phyloP scores from a whole-genome alignment of 1,140 invertebrate genomes.

The Drosophila mayri region DNA sequence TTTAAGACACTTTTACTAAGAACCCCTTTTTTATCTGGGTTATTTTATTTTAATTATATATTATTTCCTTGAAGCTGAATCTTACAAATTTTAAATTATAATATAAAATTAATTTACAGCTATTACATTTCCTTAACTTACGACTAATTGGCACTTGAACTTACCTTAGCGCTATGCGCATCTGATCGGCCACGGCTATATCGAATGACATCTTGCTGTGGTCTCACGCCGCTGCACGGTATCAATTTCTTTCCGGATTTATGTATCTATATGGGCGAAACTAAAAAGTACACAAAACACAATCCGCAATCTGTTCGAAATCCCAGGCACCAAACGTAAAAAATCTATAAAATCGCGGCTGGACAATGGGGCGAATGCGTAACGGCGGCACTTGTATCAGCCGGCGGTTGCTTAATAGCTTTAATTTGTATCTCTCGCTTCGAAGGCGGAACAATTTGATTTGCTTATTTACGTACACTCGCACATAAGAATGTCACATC shows the following conservation, averaged over 20 bases:
- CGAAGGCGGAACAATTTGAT: background rate
- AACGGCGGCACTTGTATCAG: constrained; percentile 9
- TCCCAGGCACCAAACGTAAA: constrained; percentile 35
- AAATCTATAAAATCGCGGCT: constrained; percentile 34
- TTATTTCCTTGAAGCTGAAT: no score
- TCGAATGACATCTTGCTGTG: constrained; percentile 78
- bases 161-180: constrained; percentile 82
- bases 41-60: background rate
- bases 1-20: background rate
- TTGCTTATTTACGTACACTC: constrained; percentile 1
- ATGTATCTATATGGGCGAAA: constrained; percentile 11
- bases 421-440: constrained; percentile 35
- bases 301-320: constrained; percentile 41
- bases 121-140: background rate
- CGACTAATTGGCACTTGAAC: constrained; percentile 1
- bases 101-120: background rate
- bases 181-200: constrained; percentile 82
- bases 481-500: constrained; percentile 31
- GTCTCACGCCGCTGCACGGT: constrained; percentile 34
- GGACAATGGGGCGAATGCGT: constrained; percentile 43
- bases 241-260: constrained; percentile 45
- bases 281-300: constrained; percentile 29
- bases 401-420: constrained; percentile 27
- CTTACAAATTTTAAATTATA: no score
- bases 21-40: background rate